Percentiles rank a stretch among this genome's conserved stretches.
Conservation (phyloP, 2,797 vertebrate genomes). For the Gouania willdenowi region DNA sequence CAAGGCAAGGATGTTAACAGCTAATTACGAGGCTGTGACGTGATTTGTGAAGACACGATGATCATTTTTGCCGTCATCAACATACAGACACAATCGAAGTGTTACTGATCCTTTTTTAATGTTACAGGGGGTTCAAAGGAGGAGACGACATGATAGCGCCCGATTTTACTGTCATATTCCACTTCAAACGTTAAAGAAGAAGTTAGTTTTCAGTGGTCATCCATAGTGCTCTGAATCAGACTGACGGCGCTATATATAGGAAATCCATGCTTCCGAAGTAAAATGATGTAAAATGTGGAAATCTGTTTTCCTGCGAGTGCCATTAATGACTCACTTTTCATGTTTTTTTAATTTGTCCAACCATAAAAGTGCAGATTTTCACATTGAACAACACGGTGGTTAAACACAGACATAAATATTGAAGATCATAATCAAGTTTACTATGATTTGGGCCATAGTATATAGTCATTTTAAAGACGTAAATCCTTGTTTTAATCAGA, state of each 20-base stretch:
- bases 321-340: neutral
- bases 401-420: too few relatives aligned
- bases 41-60: conserved; percentile 41
- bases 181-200: conserved; percentile 12
- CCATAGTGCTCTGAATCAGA: conserved; percentile 12
- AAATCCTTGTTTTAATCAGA: too few relatives aligned
- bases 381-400: too few relatives aligned
- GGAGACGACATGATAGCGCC: too few relatives aligned
- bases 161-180: conserved; percentile 14
- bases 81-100: conserved; percentile 44
- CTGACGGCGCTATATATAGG: neutral
- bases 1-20: conserved; percentile 27
- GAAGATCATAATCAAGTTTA: too few relatives aligned
- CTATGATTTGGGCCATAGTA: too few relatives aligned
- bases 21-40: conserved; percentile 52
- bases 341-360: conserved; percentile 6
- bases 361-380: conserved; percentile 15
- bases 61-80: conserved; percentile 51
- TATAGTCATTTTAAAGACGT: too few relatives aligned
- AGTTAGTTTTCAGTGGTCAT: conserved; percentile 3
- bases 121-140: conserved; percentile 10
- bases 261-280: conserved; percentile 16
- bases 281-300: conserved; percentile 49
- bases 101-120: conserved; percentile 19
- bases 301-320: conserved; percentile 11